Percentiles rank a stretch among this genome's conserved stretches.
These are phyloP conservation scores for Agapostemon virescens DNA, from an alignment of 2,888 invertebrate genomes.

Conservation along the genomic window DNA sequence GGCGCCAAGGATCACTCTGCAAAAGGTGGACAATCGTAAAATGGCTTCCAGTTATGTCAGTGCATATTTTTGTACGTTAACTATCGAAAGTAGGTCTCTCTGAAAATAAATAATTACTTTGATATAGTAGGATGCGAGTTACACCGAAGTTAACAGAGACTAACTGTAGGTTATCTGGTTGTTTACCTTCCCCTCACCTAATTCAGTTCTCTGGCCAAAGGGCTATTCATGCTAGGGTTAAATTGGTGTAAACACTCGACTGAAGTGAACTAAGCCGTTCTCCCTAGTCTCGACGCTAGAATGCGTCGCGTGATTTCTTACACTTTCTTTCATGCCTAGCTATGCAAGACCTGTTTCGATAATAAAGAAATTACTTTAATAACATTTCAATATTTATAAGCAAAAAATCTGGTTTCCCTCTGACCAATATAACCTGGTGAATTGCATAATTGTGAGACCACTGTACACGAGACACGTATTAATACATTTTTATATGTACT, in stretches of 20 bases:
- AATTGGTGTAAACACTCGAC: slow-evolving; percentile 5
- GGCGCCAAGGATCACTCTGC: not conserved
- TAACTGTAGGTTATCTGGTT: not conserved
- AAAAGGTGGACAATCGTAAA: not conserved
- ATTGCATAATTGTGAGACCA: not conserved
- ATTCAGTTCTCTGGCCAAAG: not conserved
- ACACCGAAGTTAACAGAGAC: not conserved
- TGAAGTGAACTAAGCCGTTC: not conserved
- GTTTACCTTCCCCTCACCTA: not conserved
- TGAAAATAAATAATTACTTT: no score
- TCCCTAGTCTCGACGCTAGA: not conserved
- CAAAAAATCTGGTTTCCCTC: not conserved
- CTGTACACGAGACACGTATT: not conserved
- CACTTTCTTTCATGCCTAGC: not conserved
- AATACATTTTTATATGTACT: not conserved
- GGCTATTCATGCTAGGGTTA: not conserved
- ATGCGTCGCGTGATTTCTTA: slow-evolving; percentile 5
- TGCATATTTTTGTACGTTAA: not conserved
- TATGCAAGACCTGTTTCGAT: not conserved
- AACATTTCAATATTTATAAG: not conserved
- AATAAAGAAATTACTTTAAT: not conserved
- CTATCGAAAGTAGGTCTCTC: no score
- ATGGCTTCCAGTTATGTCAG: not conserved
- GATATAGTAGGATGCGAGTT: not conserved
- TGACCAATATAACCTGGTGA: not conserved